A percentile compares a stretch with the other conserved stretches of the same genome.
Conservation (phyloP, 2,888 invertebrate genomes). For the Rhorus exstirpatorius region DNA sequence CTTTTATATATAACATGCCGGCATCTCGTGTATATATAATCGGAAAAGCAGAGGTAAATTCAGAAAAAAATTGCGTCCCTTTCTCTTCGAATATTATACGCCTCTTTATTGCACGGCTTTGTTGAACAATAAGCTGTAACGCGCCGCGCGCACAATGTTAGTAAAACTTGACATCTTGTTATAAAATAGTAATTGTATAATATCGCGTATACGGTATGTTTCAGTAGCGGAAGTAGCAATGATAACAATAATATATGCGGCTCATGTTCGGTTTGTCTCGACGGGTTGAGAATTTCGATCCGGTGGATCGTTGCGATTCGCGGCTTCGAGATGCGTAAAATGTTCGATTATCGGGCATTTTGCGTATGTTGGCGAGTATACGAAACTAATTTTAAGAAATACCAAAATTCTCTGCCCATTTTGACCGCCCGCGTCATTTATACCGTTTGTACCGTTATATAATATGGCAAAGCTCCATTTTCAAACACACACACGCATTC, state of each 20-base stretch:
- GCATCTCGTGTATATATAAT: too few relatives aligned
- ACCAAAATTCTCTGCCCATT: too few relatives aligned
- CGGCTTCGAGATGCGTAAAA: too few relatives aligned
- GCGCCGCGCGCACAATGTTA: constrained; percentile 56
- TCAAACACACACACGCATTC: not conserved
- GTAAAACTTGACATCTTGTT: constrained; percentile 58
- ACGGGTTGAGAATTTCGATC: not conserved
- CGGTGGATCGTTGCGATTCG: too few relatives aligned
- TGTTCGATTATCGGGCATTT: too few relatives aligned
- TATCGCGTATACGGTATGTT: constrained; percentile 43
- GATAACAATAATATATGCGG: constrained; percentile 11
- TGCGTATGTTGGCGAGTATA: too few relatives aligned
- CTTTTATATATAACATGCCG: too few relatives aligned
- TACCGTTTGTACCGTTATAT: too few relatives aligned
- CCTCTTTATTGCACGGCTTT: constrained; percentile 65
- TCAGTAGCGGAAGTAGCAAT: constrained; percentile 11
- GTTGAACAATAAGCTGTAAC: constrained; percentile 61
- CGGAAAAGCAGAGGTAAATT: constrained; percentile 54
- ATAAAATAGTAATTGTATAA: constrained; percentile 38
- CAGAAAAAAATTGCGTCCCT: constrained; percentile 58
- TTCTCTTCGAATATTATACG: constrained; percentile 44
- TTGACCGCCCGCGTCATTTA: too few relatives aligned
- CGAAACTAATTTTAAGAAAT: too few relatives aligned
- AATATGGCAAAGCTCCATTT: not conserved
- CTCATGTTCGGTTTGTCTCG: too few relatives aligned